A percentile compares a stretch with the other conserved stretches of the same genome.
Evolutionary conservation across 2,797 vertebrate genomes (phyloP).

Genomic region (Melanotaenia pygmaea): DNA sequence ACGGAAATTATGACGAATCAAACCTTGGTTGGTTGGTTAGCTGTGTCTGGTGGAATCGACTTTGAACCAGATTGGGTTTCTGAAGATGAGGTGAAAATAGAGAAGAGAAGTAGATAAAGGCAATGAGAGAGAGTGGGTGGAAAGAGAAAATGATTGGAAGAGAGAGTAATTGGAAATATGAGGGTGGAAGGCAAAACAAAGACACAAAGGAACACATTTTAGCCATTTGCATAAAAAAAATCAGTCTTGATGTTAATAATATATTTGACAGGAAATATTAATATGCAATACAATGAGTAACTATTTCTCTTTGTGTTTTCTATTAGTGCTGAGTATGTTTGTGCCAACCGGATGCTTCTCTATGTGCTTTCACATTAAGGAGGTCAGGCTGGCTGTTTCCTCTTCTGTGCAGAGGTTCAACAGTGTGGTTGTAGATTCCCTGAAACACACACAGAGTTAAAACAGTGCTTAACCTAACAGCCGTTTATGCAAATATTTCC

Average conservation of each 20-base stretch:
- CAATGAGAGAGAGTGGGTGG: constrained; percentile 23
- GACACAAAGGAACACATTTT: background rate
- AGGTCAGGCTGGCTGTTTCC: constrained; percentile 70
- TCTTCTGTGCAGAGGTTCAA: constrained; percentile 56
- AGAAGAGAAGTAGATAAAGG: constrained; percentile 24
- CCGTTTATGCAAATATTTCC: background rate
- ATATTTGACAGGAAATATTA: constrained; percentile 32
- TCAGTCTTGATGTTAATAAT: constrained; percentile 31
- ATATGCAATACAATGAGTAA: constrained; percentile 11
- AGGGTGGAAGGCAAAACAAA: constrained; percentile 32
- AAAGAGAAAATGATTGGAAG: constrained; percentile 18
- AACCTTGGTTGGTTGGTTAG: constrained; percentile 74
- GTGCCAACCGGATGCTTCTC: constrained; percentile 64
- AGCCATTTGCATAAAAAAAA: constrained; percentile 17
- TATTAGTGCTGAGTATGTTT: constrained; percentile 20
- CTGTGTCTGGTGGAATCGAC: constrained; percentile 67
- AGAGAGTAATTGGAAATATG: constrained; percentile 33
- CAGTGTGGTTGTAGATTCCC: constrained; percentile 67
- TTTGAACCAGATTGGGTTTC: constrained; percentile 69
- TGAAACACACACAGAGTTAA: constrained; percentile 45
- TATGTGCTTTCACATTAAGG: constrained; percentile 69
- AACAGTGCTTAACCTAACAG: background rate
- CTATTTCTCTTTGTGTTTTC: constrained; percentile 16
- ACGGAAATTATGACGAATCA: constrained; percentile 49
- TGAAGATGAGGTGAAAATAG: constrained; percentile 46